Conservation (phyloP, 2,113 vertebrate genomes). For the Euleptes europaea region DNA sequence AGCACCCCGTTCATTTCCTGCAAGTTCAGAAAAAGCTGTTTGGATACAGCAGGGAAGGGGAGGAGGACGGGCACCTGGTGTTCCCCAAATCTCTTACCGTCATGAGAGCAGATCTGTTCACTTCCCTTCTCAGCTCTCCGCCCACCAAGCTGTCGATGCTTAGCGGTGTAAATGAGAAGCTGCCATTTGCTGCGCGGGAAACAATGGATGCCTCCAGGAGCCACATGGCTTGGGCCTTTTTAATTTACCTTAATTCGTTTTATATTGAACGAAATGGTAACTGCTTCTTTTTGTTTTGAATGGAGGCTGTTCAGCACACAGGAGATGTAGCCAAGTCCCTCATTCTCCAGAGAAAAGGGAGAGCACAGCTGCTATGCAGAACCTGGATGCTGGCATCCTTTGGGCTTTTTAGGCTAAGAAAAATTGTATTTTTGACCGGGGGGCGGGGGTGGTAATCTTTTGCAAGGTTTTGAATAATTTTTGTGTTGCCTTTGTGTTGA, state of each 20-base stretch:
- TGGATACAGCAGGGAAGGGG: slow-evolving; percentile 43
- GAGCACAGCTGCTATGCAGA: slow-evolving; percentile 69
- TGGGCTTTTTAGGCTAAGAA: not conserved
- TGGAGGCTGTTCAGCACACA: slow-evolving; percentile 66
- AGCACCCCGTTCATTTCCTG: not conserved
- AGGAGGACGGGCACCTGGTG: slow-evolving; percentile 57
- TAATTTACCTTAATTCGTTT: slow-evolving; percentile 82
- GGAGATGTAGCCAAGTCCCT: slow-evolving; percentile 62
- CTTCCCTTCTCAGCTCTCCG: slow-evolving; percentile 70
- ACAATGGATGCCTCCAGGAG: slow-evolving; percentile 69
- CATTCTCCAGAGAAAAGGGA: slow-evolving; percentile 61
- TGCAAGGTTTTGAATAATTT: not conserved
- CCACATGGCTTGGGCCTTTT: slow-evolving; percentile 78
- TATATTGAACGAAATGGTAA: slow-evolving; percentile 80
- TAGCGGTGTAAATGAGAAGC: slow-evolving; percentile 72
- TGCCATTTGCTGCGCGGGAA: slow-evolving; percentile 48
- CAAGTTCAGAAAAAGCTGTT: slow-evolving; percentile 19
- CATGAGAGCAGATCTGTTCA: slow-evolving; percentile 41
- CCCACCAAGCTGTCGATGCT: slow-evolving; percentile 77
- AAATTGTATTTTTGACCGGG: not conserved
- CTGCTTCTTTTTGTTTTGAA: slow-evolving; percentile 72
- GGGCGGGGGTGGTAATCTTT: too few species aligned
- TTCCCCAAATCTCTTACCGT: slow-evolving; percentile 51
- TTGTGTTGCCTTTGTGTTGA: not conserved
- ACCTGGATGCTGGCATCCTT: not conserved